Percentiles rank a stretch among this genome's conserved stretches.
Conservation (phyloP, 2,797 vertebrate genomes). For the Dermochelys coriacea region DNA sequence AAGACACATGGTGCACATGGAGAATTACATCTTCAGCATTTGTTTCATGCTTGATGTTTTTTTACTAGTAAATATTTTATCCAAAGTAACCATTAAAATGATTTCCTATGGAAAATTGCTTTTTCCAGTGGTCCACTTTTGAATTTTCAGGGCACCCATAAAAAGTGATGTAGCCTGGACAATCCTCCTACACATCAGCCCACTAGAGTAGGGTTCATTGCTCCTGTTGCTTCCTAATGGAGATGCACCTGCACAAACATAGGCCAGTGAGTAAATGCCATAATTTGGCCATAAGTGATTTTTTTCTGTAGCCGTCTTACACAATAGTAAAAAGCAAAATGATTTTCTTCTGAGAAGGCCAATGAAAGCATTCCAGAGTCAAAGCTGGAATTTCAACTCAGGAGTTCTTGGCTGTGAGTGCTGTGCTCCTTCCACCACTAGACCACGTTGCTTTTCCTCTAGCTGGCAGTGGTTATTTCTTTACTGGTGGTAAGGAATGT, state of each 20-base stretch:
- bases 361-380: background rate
- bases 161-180: accelerated
- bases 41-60: background rate
- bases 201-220: background rate
- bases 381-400: background rate
- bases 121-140: background rate
- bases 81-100: background rate
- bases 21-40: background rate
- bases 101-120: background rate
- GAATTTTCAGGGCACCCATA: background rate
- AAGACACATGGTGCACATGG: background rate
- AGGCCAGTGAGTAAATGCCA: background rate
- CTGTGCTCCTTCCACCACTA: background rate
- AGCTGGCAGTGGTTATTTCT: constrained; percentile 57
- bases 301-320: background rate
- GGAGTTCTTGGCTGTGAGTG: background rate
- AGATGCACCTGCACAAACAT: accelerated
- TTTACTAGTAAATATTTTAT: background rate
- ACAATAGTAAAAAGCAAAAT: accelerated
- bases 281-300: background rate
- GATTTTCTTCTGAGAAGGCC: background rate
- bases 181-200: background rate
- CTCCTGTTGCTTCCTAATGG: background rate
- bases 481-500: background rate
- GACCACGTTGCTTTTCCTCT: constrained; percentile 21